Percentiles rank a stretch among this genome's conserved stretches.
These are phyloP conservation scores for Hemistola chrysoprasaria DNA, from an alignment of 2,888 invertebrate species.

Conservation along the genomic window DNA sequence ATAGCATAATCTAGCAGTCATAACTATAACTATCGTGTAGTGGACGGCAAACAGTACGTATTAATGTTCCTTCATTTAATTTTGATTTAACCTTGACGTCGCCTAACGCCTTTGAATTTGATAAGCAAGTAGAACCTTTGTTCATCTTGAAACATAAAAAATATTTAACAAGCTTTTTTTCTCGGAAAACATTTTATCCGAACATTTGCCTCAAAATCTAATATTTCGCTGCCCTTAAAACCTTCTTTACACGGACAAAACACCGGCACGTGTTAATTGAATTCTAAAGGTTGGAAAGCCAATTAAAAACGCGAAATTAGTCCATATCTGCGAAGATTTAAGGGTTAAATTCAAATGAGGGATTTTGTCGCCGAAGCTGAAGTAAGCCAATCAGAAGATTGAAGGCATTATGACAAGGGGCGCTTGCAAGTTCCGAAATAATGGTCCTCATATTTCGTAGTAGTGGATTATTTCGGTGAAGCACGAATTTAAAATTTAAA, in stretches of 20 bases:
- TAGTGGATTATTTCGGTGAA: conserved; percentile 10
- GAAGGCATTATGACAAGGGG: conserved; percentile 28
- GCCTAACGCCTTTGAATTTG: too few relatives aligned
- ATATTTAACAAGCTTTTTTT: too few relatives aligned
- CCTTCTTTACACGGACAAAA: conserved; percentile 18
- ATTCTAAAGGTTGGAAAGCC: conserved; percentile 18
- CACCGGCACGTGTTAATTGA: conserved; percentile 20
- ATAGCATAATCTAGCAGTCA: too few relatives aligned
- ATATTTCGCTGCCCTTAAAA: conserved; percentile 12
- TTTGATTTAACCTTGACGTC: too few relatives aligned
- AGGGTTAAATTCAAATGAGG: conserved; percentile 4
- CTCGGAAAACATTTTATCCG: conserved; percentile 6
- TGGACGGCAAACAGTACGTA: too few relatives aligned
- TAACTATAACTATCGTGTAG: too few relatives aligned
- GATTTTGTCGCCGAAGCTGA: conserved; percentile 5
- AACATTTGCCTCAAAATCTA: conserved; percentile 16
- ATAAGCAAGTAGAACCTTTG: too few relatives aligned
- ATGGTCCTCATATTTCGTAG: conserved; percentile 26
- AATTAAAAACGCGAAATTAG: conserved; percentile 8
- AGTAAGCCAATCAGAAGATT: conserved; percentile 27
- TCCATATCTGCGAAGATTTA: conserved; percentile 1
- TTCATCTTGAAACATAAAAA: too few relatives aligned
- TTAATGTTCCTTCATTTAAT: too few relatives aligned
- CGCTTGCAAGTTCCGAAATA: conserved; percentile 24
- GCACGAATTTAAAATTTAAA: conserved; percentile 10